Evolutionary conservation across 2,113 vertebrate species (phyloP), one percentile per base, ranked within the genome.

Genomic region (Scophthalmus maximus): DNA sequence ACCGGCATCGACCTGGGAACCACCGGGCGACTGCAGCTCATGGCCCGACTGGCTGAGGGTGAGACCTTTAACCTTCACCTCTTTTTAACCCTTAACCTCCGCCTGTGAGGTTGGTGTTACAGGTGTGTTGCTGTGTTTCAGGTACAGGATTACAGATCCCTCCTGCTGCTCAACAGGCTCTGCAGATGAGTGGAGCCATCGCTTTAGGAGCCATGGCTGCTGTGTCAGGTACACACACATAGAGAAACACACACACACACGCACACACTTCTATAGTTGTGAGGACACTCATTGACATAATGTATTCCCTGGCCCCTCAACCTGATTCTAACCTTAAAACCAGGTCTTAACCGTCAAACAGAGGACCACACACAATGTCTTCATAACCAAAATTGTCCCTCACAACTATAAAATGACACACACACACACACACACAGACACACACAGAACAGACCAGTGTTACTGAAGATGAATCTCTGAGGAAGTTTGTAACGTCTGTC

Each of bases 21-120:
- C 83, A 98, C 96, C 22, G 97, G 97, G 29, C 93, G 97, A 22
- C 94, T 98, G 78, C 97, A 98, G 68, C 87, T 99, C 76, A 98
- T 99, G 97, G 97, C 97, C 59, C 94, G 95, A 18, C 95, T 99
- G 34, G 96, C 97, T 42, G 97, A 99, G 77, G 97, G 97, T 99
- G 68, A 68, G 64, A 12, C 68, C 46, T 46, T 8, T 10, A 3
- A 44, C 38, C 27, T 38, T 30, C 30, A 38, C 14, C 42, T n/a
- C n/a, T n/a, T n/a, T n/a, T n/a, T n/a, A n/a, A 12, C 68, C 46
- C 34, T 8, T 10, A 3, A 44, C 38, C 27, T 38, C 44, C 30
- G 23, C 14, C 42, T n/a, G 2, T n/a, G n/a, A n/a, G 18, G 18
- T n/a, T 44, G 18, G 8, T 18, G 42, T 4, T 60, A 8, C 10